Evolutionary conservation across 2,888 invertebrate genomes (phyloP), one percentile per base, ranked within the genome.

Genomic region (Teleiodes luculella): DNA sequence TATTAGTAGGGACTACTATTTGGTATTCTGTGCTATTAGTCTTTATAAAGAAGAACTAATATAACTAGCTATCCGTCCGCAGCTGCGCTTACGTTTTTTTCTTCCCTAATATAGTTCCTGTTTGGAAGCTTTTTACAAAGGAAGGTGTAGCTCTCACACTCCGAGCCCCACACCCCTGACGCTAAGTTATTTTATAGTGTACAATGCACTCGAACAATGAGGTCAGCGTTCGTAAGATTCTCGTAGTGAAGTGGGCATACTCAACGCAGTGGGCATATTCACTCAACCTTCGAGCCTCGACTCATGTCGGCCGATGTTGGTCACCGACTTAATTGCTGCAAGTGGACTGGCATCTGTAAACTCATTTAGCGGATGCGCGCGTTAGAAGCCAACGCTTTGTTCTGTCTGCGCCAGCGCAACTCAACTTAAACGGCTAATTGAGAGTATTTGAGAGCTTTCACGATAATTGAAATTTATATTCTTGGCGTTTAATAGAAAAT

Each of bases 261-360:
- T 24, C 24, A 24, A 6, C 24, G 24, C 24, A 41, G 20, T 39
- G 18, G 24, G 6, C 24, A 24, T 24, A 24, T n/a, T n/a, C n/a
- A n/a, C 24, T 24, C 24, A 24, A 6, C 24, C n/a, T n/a, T n/a
- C n/a, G n/a, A n/a, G 24, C 24, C n/a, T n/a, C n/a, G n/a, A n/a
- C n/a, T n/a, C n/a, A 24, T 24, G 24, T 24, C 6, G 24, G 6
- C 24, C 24, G 39, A 11, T 41, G 39, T 18, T 18, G 5, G 18
- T 20, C 18, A 8, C 11, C 37, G 54, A 49, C 53, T 58, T 63
- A 56, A 62, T 58, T 60, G 62, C 59, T 39, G 47, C 61, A 60
- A 59, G 50, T 57, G 55, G 57, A 49, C 53, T 55, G 52, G 37
- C 61, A 59, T 58, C 58, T 62, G 61, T 57, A 57, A 57, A 56